A percentile compares a stretch with the other conserved stretches of the same genome.
These are phyloP conservation scores for Cenopis cana DNA, from an alignment of 2,888 invertebrate genomes.

Conservation along the genomic window DNA sequence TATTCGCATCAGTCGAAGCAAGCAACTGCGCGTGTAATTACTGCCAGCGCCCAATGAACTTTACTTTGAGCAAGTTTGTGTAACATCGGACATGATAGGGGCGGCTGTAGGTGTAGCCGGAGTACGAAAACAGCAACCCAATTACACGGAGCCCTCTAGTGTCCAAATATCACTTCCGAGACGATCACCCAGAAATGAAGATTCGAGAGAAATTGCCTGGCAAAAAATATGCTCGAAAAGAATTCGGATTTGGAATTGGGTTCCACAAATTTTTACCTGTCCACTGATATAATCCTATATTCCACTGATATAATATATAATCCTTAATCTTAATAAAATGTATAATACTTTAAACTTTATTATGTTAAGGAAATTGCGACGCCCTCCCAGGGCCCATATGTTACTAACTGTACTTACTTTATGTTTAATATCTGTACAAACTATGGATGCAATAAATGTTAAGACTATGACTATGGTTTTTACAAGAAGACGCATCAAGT, in stretches of 20 bases:
- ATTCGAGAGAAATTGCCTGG: background rate
- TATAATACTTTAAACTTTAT: no score
- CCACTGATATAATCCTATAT: no score
- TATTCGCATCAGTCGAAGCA: conserved; percentile 38
- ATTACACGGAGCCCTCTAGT: conserved; percentile 10
- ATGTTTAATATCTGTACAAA: no score
- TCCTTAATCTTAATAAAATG: no score
- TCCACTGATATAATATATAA: no score
- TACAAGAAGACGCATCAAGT: background rate
- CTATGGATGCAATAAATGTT: no score
- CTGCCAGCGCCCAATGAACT: conserved; percentile 37
- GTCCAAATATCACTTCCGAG: conserved; percentile 6
- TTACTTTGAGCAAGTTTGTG: conserved; percentile 36
- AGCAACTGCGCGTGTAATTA: conserved; percentile 40
- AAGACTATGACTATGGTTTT: no score
- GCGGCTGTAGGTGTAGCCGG: conserved; percentile 13
- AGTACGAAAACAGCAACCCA: conserved; percentile 14
- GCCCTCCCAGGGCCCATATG: no score
- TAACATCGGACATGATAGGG: conserved; percentile 24
- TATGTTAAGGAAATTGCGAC: no score
- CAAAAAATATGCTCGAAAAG: background rate
- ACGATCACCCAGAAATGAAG: background rate
- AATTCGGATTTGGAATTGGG: background rate
- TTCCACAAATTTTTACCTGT: background rate
- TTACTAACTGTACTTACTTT: no score